Evolutionary conservation across 1,140 invertebrate species (phyloP), one percentile per base, ranked within the genome.

Genomic region (Drosophila jambulina): DNA sequence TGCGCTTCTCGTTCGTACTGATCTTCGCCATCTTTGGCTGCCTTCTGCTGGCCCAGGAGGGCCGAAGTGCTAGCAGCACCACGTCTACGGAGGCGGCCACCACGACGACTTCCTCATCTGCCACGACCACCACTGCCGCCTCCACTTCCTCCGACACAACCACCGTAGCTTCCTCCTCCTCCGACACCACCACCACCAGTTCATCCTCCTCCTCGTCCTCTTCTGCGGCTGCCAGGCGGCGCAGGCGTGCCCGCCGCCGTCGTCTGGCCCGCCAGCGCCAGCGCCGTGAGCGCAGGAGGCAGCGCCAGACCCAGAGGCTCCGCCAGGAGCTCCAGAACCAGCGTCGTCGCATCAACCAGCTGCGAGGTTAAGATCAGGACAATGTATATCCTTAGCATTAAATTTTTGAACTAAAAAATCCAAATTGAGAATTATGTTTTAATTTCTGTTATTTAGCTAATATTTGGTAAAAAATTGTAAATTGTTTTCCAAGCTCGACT

Each of bases 181-280:
- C 65, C 13, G 15, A 17, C n/a, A 42, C 69, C 7, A 48, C 53
- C 15, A 25, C 53, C 15, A 25, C 57, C 13, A 23, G 53, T 7
- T 19, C 36, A 1, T 65, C 69, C 13, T 34, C 49, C 17, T 42
- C 61, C 3, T 25, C 51, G 5, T 60, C 69, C n/a, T 36, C 63
- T 13, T 49, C 46, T 4, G 58, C 57, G 10, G 72, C 42, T 6
- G 72, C 72, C 40, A 75, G n/a, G 21, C 25, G 68, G 15, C 68
- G 72, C 23, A 61, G 65, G 12, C 40, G 48, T 48, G 40, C 25
- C n/a, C 69, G 51, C 9, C 69, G 72, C 15, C 69, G 72, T 38
- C 58, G 57, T n/a, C 34, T 76, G 46, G 74, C 69, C 13, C 29
- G 70, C 19, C 15, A 75, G 45, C 64, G 70, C 21, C 63, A 59